phyloP scores from a whole-genome alignment of 1,140 invertebrate genomes.

The Trichogramma pretiosum region DNA sequence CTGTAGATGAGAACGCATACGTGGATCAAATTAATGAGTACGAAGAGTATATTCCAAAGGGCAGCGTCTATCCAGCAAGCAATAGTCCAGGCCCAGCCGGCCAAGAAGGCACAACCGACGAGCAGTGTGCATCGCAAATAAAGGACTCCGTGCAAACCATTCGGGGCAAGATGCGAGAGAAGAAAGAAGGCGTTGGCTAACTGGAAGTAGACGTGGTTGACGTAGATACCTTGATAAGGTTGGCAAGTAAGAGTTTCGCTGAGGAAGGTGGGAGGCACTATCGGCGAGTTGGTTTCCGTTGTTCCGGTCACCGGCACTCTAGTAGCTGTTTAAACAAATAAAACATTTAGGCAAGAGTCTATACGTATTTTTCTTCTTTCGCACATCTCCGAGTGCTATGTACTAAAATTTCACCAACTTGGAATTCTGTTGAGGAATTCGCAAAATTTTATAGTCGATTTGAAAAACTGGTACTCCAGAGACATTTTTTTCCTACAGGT shows the following conservation, averaged over 20 bases:
- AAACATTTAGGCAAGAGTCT: no score
- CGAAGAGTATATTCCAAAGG: slow-evolving; percentile 76
- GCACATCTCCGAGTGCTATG: no score
- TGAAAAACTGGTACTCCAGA: no score
- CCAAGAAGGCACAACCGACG: slow-evolving; percentile 67
- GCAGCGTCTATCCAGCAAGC: slow-evolving; percentile 77
- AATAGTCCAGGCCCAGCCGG: slow-evolving; percentile 74
- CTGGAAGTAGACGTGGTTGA: slow-evolving; percentile 73
- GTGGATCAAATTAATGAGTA: slow-evolving; percentile 75
- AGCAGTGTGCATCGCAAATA: slow-evolving; percentile 68
- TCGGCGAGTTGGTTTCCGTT: slow-evolving; percentile 41
- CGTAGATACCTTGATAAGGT: slow-evolving; percentile 43
- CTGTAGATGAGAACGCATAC: slow-evolving; percentile 71
- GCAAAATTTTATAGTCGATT: no score
- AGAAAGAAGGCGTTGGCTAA: slow-evolving; percentile 75
- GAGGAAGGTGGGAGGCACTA: slow-evolving; percentile 42
- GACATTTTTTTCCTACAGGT: no score
- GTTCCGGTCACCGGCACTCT: no score
- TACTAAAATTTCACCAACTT: no score
- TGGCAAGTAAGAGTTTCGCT: slow-evolving; percentile 42
- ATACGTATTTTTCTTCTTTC: no score
- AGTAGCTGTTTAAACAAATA: no score
- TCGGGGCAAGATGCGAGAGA: slow-evolving; percentile 69
- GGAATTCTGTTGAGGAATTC: no score
- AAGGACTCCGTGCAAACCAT: slow-evolving; percentile 67